Base-by-base conservation (phyloP, 2,888 invertebrate genomes). In the Agriopis aurantiaria region DNA sequence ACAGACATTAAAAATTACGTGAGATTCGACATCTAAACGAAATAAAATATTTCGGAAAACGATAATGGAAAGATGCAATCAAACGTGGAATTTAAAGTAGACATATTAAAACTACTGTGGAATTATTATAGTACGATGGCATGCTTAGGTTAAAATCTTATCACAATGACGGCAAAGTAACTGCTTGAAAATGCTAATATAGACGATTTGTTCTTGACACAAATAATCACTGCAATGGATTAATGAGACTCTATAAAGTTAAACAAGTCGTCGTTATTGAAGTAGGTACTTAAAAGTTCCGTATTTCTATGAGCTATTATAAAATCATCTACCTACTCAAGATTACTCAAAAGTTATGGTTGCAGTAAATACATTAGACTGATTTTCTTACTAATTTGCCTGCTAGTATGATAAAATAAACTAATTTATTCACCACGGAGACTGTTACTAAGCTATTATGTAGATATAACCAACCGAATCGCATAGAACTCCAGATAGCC, bases 161-260 rank as follows among this genome's bases (percentile, higher is more conserved):
- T 74, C 66, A 62, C 73, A 65, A 65, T 51, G 58, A 55, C 62
- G 58, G 61, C 52, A 58, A 67, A 74, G 62, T 80, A 80, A 80
- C 76, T 80, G 75, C 79, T 81, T 75, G 81, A 78, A 84, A 83
- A 84, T 85, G 83, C 75, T 84, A 87, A 83, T 86, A 80, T 79
- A 77, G 73, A 75, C 65, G 77, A 76, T 74, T 77, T 73, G 82
- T 85, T 82, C 84, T 88, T 87, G 86, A 85, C 87, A 86, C 80
- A 68, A 79, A 84, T 87, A 80, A 81, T 78, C 75, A 68, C 64
- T 78, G 71, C 75, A 76, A 72, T 74, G 68, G 78, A 78, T 78
- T 78, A 79, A 80, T 78, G 74, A 74, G 76, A 71, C 57, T 74
- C 76, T 64, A 70, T 76, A 71, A 71, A 61, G 10, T 53, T 58